Conservation (phyloP, 2,113 vertebrate species). For the Pteruthius melanotis region DNA sequence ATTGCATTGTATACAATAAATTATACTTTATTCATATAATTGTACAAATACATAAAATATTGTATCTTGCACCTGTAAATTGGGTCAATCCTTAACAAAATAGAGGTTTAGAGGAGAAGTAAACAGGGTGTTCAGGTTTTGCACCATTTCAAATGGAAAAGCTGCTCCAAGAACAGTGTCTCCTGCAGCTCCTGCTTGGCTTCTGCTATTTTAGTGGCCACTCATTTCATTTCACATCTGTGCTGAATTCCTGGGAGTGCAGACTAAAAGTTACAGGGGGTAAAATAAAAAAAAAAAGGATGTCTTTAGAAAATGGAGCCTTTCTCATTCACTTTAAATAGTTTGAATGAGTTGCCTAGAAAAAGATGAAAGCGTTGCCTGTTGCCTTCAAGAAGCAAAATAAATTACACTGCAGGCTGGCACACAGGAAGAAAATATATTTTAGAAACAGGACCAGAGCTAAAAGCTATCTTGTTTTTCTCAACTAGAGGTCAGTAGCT, state of each 20-base stretch:
- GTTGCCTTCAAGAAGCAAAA: neutral
- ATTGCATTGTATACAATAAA: neutral
- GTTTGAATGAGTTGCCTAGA: neutral
- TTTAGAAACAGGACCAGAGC: neutral
- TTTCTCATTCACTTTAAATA: constrained; percentile 1
- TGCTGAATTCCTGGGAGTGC: neutral
- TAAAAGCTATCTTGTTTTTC: constrained; percentile 38
- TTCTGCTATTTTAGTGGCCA: neutral
- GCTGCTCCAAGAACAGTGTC: neutral
- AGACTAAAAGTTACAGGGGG: neutral
- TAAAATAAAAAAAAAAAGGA: neutral
- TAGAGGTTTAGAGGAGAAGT: neutral
- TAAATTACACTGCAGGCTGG: neutral
- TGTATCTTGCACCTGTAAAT: neutral
- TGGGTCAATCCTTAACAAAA: neutral
- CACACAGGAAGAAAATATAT: neutral
- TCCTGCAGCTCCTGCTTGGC: neutral
- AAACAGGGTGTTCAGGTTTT: neutral
- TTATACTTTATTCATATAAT: neutral
- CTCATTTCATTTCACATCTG: neutral
- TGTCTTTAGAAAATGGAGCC: neutral
- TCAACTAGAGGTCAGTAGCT: constrained; percentile 62
- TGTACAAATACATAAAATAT: neutral
- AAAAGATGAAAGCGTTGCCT: neutral
- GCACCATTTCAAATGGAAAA: neutral